A percentile compares a stretch with the other conserved stretches of the same genome.
Conservation (phyloP, 2,113 vertebrate genomes). For the Thinocorus orbignyianus region DNA sequence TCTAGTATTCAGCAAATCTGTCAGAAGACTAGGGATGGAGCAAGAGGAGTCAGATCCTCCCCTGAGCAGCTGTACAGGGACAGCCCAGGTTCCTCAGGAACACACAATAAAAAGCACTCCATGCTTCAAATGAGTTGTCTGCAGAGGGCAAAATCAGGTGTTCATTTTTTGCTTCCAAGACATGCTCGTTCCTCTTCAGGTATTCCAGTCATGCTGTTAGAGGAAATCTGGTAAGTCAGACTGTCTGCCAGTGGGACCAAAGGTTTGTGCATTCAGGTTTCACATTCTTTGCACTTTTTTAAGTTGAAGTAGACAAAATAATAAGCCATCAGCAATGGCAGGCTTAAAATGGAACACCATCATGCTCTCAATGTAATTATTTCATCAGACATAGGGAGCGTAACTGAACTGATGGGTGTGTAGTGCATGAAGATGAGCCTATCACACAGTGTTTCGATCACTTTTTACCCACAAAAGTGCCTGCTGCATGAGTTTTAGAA, state of each 20-base stretch:
- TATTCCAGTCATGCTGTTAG: not conserved
- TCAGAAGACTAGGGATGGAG: not conserved
- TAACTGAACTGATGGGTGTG: constrained; percentile 10
- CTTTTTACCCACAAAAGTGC: not conserved
- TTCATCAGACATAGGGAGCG: not conserved
- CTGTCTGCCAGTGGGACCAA: not conserved
- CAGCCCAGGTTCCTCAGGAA: not conserved
- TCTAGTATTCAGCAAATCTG: not conserved
- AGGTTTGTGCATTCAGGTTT: not conserved
- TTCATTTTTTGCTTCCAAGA: not conserved
- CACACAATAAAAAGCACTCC: not conserved
- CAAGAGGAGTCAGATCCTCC: not conserved
- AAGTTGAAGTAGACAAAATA: not conserved
- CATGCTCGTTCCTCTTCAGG: not conserved
- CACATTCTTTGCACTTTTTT: not conserved
- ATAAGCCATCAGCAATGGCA: not conserved
- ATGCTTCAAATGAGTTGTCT: not conserved
- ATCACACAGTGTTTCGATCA: not conserved
- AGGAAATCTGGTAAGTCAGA: not conserved
- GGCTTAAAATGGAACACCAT: not conserved
- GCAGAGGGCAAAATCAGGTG: not conserved
- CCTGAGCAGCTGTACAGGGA: not conserved
- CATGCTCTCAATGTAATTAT: not conserved
- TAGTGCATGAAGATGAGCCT: not conserved
- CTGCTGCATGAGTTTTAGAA: not conserved